Percentiles rank a stretch among this genome's conserved stretches.
phyloP scores from a whole-genome alignment of 2,113 vertebrate genomes.

The Sinocyclocheilus anophthalmus region DNA sequence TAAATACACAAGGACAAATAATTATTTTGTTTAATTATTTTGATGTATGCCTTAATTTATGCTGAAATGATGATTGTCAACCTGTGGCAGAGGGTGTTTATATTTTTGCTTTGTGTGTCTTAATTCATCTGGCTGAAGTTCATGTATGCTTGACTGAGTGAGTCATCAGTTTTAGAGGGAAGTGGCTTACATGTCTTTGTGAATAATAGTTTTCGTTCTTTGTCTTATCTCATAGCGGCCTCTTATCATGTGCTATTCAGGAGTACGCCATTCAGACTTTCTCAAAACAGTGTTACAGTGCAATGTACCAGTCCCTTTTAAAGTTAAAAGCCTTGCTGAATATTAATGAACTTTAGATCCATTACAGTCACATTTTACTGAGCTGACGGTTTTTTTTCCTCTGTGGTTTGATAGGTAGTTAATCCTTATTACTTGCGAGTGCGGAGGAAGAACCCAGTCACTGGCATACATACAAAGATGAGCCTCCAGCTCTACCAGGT shows the following conservation, averaged over 20 bases:
- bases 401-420: slow-evolving; percentile 80
- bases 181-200: neutral
- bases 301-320: neutral
- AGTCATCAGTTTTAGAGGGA: neutral
- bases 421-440: slow-evolving; percentile 97
- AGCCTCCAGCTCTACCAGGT: slow-evolving; percentile 97
- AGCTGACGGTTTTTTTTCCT: neutral
- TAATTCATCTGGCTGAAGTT: neutral
- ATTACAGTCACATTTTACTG: neutral
- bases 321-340: neutral
- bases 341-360: neutral
- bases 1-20: no score
- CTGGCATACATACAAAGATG: slow-evolving; percentile 95
- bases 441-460: slow-evolving; percentile 92
- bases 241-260: slow-evolving; percentile 24
- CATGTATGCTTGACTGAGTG: neutral
- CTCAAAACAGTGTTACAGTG: neutral
- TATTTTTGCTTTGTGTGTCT: neutral
- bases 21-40: no score
- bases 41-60: neutral
- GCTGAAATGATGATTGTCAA: neutral
- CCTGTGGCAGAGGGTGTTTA: neutral
- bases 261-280: neutral
- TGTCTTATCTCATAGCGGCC: slow-evolving; percentile 3
- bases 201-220: neutral